Evolutionary conservation across 2,113 vertebrate species (phyloP).

Genomic region (Rhinogobius similis): DNA sequence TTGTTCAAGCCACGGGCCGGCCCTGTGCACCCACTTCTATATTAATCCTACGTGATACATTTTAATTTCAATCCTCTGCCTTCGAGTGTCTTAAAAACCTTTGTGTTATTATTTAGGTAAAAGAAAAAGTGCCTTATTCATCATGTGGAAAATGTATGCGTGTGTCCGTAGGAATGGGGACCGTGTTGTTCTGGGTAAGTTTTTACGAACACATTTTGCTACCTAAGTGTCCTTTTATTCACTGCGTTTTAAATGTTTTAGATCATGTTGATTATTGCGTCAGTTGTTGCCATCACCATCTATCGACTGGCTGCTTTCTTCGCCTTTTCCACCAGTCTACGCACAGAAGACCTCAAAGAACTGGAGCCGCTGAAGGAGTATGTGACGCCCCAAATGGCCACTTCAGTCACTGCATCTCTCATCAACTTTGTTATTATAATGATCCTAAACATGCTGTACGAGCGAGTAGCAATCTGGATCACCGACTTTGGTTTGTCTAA

Average conservation of each 20-base stretch:
- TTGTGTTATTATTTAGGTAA: conserved; percentile 72
- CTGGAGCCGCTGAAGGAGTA: conserved; percentile 86
- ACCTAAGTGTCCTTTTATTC: not conserved
- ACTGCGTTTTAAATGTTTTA: conserved; percentile 37
- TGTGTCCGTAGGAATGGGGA: conserved; percentile 86
- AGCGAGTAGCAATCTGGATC: conserved; percentile 91
- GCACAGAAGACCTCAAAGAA: conserved; percentile 70
- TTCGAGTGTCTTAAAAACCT: not conserved
- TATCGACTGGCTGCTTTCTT: conserved; percentile 91
- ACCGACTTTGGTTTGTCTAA: conserved; percentile 86
- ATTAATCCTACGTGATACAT: not conserved
- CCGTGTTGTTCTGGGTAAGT: conserved; percentile 92
- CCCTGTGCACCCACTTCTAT: not conserved
- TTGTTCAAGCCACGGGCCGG: no score
- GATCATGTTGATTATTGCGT: conserved; percentile 89
- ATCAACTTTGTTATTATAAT: conserved; percentile 93
- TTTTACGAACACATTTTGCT: not conserved
- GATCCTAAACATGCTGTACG: conserved; percentile 90
- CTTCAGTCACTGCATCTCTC: conserved; percentile 88
- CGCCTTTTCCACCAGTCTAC: conserved; percentile 80
- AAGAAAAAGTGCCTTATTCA: conserved; percentile 87
- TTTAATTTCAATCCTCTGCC: not conserved
- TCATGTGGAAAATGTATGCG: conserved; percentile 87
- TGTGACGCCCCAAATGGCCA: conserved; percentile 91
- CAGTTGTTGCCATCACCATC: conserved; percentile 90